A percentile compares a stretch with the other conserved stretches of the same genome.
These are phyloP conservation scores for Scomber japonicus DNA, from an alignment of 2,113 vertebrate genomes.

Conservation along the genomic window DNA sequence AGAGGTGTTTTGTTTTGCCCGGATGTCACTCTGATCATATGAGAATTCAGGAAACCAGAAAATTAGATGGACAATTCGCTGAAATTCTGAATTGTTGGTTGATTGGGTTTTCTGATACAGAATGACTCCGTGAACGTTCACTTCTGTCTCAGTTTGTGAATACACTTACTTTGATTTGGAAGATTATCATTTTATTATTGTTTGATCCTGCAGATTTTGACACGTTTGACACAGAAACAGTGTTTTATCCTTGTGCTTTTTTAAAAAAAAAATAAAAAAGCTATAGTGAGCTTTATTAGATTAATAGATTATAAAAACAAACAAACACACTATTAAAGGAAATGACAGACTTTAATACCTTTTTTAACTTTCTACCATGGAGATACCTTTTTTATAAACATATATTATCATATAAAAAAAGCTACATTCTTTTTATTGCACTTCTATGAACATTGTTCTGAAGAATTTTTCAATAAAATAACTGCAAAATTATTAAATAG, in stretches of 20 bases:
- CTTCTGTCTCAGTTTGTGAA: neutral
- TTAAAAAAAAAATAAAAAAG: no score
- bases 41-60: constrained; percentile 18
- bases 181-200: neutral
- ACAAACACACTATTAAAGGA: neutral
- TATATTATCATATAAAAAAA: no score
- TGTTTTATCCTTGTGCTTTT: no score
- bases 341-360: neutral
- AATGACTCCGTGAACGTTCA: constrained; percentile 13
- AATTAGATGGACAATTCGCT: neutral
- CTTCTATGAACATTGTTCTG: no score
- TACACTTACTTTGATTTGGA: neutral
- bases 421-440: no score
- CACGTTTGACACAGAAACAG: neutral
- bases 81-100: neutral
- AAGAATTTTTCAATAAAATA: no score
- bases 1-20: constrained; percentile 66
- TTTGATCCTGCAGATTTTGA: neutral
- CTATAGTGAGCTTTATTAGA: no score
- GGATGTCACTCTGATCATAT: constrained; percentile 33
- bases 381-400: no score
- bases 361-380: no score
- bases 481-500: no score
- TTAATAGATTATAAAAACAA: no score
- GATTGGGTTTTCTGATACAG: constrained; percentile 7